Percentiles rank a stretch among this genome's conserved stretches.
These are phyloP conservation scores for Ammodytes dubius DNA, from an alignment of 2,113 vertebrate species.

Conservation along the genomic window DNA sequence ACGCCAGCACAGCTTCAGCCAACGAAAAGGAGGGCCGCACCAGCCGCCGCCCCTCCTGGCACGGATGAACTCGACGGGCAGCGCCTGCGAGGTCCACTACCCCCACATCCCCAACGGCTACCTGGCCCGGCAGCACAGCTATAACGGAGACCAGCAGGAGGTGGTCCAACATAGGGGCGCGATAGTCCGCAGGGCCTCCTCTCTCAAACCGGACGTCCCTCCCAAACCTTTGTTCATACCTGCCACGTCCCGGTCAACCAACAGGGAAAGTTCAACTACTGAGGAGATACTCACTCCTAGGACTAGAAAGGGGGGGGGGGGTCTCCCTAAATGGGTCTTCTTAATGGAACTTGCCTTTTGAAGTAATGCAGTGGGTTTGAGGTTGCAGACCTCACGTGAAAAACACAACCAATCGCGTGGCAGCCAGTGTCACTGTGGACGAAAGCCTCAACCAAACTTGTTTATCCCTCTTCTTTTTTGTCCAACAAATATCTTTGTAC, in stretches of 20 bases:
- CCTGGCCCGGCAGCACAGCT: slow-evolving; percentile 87
- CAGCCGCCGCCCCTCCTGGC: slow-evolving; percentile 85
- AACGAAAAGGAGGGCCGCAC: slow-evolving; percentile 77
- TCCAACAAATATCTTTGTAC: slow-evolving; percentile 87
- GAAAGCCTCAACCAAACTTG: slow-evolving; percentile 80
- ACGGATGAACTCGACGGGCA: slow-evolving; percentile 88
- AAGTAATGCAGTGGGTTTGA: slow-evolving; percentile 54
- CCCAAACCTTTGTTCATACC: slow-evolving; percentile 88
- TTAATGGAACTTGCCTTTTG: slow-evolving; percentile 50
- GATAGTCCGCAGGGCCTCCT: slow-evolving; percentile 84
- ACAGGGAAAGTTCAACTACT: slow-evolving; percentile 88
- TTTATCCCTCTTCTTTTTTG: slow-evolving; percentile 69
- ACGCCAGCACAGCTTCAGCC: slow-evolving; percentile 88
- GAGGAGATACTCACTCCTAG: slow-evolving; percentile 58
- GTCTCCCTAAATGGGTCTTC: slow-evolving; percentile 42
- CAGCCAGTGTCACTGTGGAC: slow-evolving; percentile 74
- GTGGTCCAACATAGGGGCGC: slow-evolving; percentile 81
- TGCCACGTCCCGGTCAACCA: slow-evolving; percentile 87
- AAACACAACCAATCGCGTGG: slow-evolving; percentile 46
- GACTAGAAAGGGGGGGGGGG: slow-evolving; percentile 48
- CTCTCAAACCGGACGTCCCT: slow-evolving; percentile 86
- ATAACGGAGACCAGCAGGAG: slow-evolving; percentile 84
- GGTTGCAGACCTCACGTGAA: slow-evolving; percentile 51
- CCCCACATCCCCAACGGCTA: slow-evolving; percentile 84
- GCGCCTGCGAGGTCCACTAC: slow-evolving; percentile 84